Evolutionary conservation across 2,888 invertebrate species (phyloP).

Genomic region (Melangyna quadrimaculata): DNA sequence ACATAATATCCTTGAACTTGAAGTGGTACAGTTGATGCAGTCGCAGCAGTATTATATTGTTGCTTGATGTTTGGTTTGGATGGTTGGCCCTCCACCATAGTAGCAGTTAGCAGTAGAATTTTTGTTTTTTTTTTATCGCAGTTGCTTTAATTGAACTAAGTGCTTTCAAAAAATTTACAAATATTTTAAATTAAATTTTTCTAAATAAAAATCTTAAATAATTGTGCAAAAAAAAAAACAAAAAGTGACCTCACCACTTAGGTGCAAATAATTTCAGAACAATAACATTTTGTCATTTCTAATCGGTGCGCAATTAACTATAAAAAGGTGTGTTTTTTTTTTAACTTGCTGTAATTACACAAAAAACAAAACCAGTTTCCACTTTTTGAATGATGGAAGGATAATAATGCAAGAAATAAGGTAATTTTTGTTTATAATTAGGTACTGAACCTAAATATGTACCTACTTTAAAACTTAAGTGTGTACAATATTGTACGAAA

Average conservation of each 20-base stretch:
- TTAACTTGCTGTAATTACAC: neutral
- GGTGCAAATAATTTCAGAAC: conserved; percentile 30
- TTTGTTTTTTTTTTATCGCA: neutral
- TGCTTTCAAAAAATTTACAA: neutral
- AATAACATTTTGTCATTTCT: neutral
- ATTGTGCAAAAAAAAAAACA: conserved; percentile 10
- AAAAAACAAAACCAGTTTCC: conserved; percentile 39
- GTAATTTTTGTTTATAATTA: conserved; percentile 40
- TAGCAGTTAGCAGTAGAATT: neutral
- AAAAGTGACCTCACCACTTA: conserved; percentile 45
- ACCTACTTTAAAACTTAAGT: neutral
- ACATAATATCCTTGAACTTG: conserved; percentile 81
- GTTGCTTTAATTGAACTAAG: neutral
- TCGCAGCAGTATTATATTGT: conserved; percentile 43
- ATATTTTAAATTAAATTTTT: neutral
- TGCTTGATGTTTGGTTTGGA: conserved; percentile 26
- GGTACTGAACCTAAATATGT: neutral
- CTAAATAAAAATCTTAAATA: neutral
- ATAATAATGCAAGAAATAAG: conserved; percentile 35
- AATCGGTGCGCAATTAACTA: conserved; percentile 39
- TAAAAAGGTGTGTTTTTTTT: conserved; percentile 25
- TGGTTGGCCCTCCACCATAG: conserved; percentile 2
- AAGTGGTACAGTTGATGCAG: conserved; percentile 74
- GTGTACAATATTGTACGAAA: neutral
- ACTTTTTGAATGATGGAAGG: conserved; percentile 23